Evolutionary conservation across 2,888 invertebrate genomes (phyloP).

Genomic region (Brachylomia viminalis): DNA sequence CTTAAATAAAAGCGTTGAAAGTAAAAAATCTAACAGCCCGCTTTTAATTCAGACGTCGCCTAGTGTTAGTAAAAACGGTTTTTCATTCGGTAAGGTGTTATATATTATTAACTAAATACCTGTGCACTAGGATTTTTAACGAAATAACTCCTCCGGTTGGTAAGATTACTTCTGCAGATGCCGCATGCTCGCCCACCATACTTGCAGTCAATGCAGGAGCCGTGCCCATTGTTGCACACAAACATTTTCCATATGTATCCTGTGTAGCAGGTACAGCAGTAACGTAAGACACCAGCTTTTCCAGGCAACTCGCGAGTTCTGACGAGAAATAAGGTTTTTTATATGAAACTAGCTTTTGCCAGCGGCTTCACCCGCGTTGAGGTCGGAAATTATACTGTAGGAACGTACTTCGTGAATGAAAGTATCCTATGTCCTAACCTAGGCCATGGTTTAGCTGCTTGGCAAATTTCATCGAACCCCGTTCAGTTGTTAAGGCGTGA

Average conservation of each 20-base stretch:
- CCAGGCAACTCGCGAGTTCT: background rate
- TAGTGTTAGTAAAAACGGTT: too few species aligned
- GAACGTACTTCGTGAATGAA: background rate
- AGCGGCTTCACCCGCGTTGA: background rate
- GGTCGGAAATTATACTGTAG: background rate
- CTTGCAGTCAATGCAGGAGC: constrained; percentile 1
- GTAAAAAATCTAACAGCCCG: too few species aligned
- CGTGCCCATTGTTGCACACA: constrained; percentile 9
- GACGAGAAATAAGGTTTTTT: background rate
- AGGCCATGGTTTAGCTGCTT: background rate
- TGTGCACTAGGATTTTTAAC: background rate
- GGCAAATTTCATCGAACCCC: background rate
- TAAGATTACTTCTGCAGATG: background rate
- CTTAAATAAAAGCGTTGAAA: too few species aligned
- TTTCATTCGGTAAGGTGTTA: too few species aligned
- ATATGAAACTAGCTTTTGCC: background rate
- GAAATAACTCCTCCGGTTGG: background rate
- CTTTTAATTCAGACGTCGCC: too few species aligned
- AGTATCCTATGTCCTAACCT: background rate
- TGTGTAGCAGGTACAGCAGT: background rate
- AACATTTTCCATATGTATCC: background rate
- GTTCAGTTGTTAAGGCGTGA: background rate
- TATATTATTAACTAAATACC: constrained; percentile 4
- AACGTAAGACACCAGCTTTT: background rate
- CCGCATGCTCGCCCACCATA: background rate